Base-by-base conservation (phyloP, 2,888 invertebrate genomes). In the Acleris cristana region DNA sequence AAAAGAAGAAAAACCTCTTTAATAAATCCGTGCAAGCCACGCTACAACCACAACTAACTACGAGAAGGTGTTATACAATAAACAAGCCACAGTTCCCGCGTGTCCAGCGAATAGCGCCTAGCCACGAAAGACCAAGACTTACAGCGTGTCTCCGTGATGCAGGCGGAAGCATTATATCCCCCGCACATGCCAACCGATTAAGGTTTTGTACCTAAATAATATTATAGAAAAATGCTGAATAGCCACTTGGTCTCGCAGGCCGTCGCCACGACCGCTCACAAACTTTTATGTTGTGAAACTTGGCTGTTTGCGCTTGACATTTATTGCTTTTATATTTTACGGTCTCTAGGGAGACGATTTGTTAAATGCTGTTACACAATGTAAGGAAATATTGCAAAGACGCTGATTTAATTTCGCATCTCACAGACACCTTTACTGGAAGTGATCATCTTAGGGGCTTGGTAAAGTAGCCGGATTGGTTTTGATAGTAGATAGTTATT, bases 281-380 rank as follows among this genome's bases (percentile, higher is more conserved):
- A 86, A 88, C 87, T 88, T 88, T 87, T 87, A 87, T 86, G 86
- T 86, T 86, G 85, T 85, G 85, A 83, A 87, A 87, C 87, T 89
- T 86, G 77, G 82, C 83, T 85, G 86, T 86, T 87, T 90, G 89
- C 80, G 77, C 82, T 84, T 86, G 89, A 88, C 87, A 80, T 88
- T 89, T 90, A 90, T 89, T 87, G 83, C 88, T 85, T 87, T 88
- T 85, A 85, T 88, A 86, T 85, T 89, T 89, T 88, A 89, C 84
- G 87, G 84, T 77, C 81, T 75, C 74, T 72, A 75, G 77, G 81
- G 79, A 81, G 79, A 82, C 77, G 78, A 81, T 78, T 82, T 78
- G 77, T 79, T 84, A 79, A 84, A 83, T 80, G 81, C 78, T 81
- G 73, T 75, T 76, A 73, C 75, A 81, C 78, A 81, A 76, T 76